These are phyloP conservation scores for Ennomos fuscantarius DNA, from an alignment of 2,888 invertebrate species.

Conservation along the genomic window DNA sequence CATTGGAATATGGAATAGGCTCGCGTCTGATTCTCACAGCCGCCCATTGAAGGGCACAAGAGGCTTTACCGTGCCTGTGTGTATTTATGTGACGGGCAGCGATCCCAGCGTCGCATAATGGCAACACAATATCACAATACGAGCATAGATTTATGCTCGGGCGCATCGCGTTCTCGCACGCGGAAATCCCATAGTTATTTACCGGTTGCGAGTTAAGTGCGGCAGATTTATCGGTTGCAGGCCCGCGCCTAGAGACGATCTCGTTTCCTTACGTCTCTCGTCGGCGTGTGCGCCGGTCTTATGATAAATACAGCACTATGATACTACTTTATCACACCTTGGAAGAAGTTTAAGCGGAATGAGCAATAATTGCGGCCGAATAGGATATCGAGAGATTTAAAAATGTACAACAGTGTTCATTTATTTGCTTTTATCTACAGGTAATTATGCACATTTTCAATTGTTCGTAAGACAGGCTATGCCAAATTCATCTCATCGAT, in stretches of 20 bases:
- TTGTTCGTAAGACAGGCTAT: not conserved
- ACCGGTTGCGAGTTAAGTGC: constrained; percentile 84
- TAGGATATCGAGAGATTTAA: constrained; percentile 45
- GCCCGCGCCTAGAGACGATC: constrained; percentile 73
- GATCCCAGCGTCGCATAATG: constrained; percentile 77
- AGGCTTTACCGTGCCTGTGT: constrained; percentile 57
- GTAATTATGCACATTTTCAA: not conserved
- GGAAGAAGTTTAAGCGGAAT: constrained; percentile 53
- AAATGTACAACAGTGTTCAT: constrained; percentile 41
- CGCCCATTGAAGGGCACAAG: constrained; percentile 54
- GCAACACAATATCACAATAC: constrained; percentile 85
- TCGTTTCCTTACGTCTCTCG: constrained; percentile 71
- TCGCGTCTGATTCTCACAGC: constrained; percentile 51
- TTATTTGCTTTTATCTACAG: constrained; percentile 26
- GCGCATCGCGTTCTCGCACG: constrained; percentile 82
- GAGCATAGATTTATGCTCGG: constrained; percentile 82
- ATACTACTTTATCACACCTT: constrained; percentile 63
- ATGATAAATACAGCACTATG: constrained; percentile 62
- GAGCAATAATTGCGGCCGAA: constrained; percentile 52
- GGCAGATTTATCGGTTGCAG: constrained; percentile 81
- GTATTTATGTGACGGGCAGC: constrained; percentile 78
- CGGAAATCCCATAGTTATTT: constrained; percentile 85
- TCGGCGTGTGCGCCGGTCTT: constrained; percentile 55
- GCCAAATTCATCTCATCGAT: too few species aligned
- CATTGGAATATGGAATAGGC: constrained; percentile 58